These are phyloP conservation scores for Pica pica DNA, from an alignment of 2,113 vertebrate genomes.

Conservation along the genomic window DNA sequence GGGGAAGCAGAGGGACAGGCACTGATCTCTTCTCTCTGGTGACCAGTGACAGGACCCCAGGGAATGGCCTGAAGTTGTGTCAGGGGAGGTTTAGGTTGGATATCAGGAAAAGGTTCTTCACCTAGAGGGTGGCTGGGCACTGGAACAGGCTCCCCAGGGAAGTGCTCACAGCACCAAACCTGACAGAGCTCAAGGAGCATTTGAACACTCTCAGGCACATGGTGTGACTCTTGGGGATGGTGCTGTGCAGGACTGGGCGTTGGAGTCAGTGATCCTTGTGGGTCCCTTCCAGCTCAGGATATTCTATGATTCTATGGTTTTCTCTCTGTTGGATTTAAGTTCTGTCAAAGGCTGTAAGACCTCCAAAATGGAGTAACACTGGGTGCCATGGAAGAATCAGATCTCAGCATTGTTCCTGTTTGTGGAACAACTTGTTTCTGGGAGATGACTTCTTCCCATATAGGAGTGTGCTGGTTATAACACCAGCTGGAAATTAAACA, in stretches of 20 bases:
- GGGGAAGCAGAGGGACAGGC: neutral
- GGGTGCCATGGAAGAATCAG: neutral
- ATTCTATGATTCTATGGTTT: neutral
- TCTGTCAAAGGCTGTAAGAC: neutral
- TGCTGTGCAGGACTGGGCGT: neutral
- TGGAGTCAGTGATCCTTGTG: neutral
- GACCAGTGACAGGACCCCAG: neutral
- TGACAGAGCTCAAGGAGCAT: fast-evolving
- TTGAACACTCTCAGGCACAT: neutral
- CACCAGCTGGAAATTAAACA: neutral
- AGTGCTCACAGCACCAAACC: neutral
- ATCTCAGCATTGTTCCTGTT: neutral
- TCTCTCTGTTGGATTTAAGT: neutral
- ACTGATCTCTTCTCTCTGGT: neutral
- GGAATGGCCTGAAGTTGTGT: neutral
- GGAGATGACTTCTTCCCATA: neutral
- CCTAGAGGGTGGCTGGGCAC: fast-evolving
- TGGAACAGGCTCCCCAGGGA: neutral
- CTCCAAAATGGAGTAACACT: neutral
- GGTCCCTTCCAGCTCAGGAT: neutral
- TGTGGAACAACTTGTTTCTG: neutral
- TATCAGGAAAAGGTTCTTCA: fast-evolving
- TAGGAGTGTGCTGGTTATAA: neutral
- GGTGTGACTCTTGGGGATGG: neutral
- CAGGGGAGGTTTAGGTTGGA: neutral